Evolutionary conservation across 2,797 vertebrate genomes (phyloP).

Genomic region (Cuculus canorus): DNA sequence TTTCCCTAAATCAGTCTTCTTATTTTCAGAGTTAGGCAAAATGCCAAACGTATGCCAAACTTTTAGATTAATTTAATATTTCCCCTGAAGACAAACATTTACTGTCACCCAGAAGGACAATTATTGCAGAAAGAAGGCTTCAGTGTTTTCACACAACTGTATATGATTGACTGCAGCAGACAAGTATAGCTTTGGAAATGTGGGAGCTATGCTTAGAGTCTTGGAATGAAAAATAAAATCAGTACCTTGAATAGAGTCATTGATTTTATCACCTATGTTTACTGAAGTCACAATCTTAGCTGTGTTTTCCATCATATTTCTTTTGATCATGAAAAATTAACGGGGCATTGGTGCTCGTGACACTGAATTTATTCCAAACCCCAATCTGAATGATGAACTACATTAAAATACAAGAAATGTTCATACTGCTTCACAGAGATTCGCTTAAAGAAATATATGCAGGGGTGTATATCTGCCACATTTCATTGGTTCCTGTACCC

Average conservation of each 20-base stretch:
- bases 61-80: slow-evolving; percentile 17
- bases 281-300: slow-evolving; percentile 2
- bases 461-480: slow-evolving; percentile 24
- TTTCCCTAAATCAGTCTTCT: neutral
- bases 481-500: slow-evolving; percentile 2
- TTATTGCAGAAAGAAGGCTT: slow-evolving; percentile 29
- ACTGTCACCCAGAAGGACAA: neutral
- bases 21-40: neutral
- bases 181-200: slow-evolving; percentile 48
- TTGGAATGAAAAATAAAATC: slow-evolving; percentile 50
- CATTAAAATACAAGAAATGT: neutral
- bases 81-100: neutral
- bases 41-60: slow-evolving; percentile 12
- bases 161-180: slow-evolving; percentile 37
- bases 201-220: neutral
- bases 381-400: neutral
- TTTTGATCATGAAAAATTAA: neutral
- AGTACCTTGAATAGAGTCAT: slow-evolving; percentile 5
- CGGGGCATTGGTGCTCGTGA: neutral
- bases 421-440: neutral
- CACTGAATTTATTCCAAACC: neutral
- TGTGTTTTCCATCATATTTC: neutral
- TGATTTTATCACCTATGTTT: slow-evolving; percentile 53
- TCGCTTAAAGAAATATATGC: neutral
- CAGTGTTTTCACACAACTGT: slow-evolving; percentile 27